Evolutionary conservation across 2,113 vertebrate genomes (phyloP), one percentile per base, ranked within the genome.

Genomic region (Hippocampus zosterae): DNA sequence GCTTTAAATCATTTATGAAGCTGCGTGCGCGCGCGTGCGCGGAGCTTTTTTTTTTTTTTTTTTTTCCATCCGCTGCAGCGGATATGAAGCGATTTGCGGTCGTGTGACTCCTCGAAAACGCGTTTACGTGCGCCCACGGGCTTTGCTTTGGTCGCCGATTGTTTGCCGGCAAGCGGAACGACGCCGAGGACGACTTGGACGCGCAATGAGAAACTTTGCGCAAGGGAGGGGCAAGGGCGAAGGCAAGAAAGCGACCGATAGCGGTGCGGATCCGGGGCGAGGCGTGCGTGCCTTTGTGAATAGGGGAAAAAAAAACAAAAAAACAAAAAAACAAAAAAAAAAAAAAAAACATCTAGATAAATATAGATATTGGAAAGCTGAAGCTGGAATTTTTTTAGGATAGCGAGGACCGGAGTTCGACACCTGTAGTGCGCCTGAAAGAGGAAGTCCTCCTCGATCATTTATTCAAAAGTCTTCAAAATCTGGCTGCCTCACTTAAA

Each of bases 1-100:
- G 84, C 75, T 83, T 85, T 90, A 85, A 88, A 91, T 89, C 81
- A 89, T 91, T 84, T 81, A 91, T 77, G 27, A 65, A 65, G 42
- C 42, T 29, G 42, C 8, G 64, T 12, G 33, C 7, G 40, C 8
- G 41, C 6, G 37, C 9, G 61, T 46, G 63, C 40, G 37, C 13
- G 12, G 2, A 11, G 8, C 0, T 6, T 55, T n/a, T 11, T 29
- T 59, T 59, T 13, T 59, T 59, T 13, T 29, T 7, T 59, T 29
- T 13, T 57, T 15, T 27, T 5, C 1, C 12, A 59, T 60, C 15
- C 57, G 16, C 25, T 33, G 27, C 29, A 8, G 57, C 27, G 3
- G 13, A 19, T 57, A 1, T 29, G 56, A 60, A 8, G 57, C 11
- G 25, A 59, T 59, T 59, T 27, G 56, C 25, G 25, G 13, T 56